Conservation (phyloP, 2,888 invertebrate genomes). For the Lepidocyrtinus sp. region DNA sequence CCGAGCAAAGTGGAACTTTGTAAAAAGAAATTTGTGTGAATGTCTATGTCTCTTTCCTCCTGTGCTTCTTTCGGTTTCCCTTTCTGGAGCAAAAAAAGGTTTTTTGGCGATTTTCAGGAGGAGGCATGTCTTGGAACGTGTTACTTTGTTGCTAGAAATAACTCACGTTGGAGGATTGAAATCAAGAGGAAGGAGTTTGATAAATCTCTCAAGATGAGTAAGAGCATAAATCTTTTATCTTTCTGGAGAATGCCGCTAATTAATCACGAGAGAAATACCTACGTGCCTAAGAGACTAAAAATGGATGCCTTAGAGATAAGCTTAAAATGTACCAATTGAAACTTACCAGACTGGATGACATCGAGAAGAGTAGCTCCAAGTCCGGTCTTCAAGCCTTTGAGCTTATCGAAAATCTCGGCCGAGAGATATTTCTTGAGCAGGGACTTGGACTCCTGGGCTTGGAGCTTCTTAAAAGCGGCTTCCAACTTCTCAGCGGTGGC, state of each 20-base stretch:
- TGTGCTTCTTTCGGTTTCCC: no score
- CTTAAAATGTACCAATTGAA: no score
- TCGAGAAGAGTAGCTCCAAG: slow-evolving; percentile 94
- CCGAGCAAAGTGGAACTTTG: neutral
- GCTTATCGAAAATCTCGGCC: slow-evolving; percentile 90
- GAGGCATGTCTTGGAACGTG: neutral
- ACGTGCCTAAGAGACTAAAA: no score
- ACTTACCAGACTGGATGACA: slow-evolving; percentile 92
- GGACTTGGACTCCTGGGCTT: slow-evolving; percentile 93
- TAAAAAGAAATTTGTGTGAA: neutral
- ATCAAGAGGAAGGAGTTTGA: no score
- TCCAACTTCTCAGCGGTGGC: slow-evolving; percentile 93
- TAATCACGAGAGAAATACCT: no score
- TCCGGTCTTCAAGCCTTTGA: slow-evolving; percentile 92
- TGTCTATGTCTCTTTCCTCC: no score
- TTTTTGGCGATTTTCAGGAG: neutral
- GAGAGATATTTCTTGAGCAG: slow-evolving; percentile 85
- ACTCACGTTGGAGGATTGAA: neutral
- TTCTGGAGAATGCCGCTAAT: slow-evolving; percentile 10
- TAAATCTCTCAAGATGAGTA: no score
- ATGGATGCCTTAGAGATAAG: no score
- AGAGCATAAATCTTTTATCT: no score
- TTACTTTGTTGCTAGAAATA: slow-evolving; percentile 14
- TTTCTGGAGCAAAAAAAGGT: slow-evolving; percentile 1
- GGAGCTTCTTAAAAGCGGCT: slow-evolving; percentile 90